Percentiles rank a stretch among this genome's conserved stretches.
These are phyloP conservation scores for Sicus ferrugineus DNA, from an alignment of 2,888 invertebrate genomes.

Conservation along the genomic window DNA sequence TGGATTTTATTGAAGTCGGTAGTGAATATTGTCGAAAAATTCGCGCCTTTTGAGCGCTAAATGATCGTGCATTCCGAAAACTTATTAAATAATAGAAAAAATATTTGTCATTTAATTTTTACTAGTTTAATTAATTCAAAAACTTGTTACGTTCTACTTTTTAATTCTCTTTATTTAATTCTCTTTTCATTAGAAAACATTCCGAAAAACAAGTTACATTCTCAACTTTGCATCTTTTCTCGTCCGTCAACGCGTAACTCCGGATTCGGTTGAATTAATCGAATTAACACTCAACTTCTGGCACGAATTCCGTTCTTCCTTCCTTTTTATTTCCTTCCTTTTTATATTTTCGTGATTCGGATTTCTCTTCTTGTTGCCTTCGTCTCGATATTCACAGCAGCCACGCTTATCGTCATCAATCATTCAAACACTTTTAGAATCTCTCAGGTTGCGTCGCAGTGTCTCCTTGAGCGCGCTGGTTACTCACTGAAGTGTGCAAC, in stretches of 20 bases:
- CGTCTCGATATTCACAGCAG: background rate
- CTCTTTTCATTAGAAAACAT: no score
- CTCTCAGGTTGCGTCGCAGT: slow-evolving; percentile 1
- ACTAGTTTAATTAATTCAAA: no score
- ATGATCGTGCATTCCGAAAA: no score
- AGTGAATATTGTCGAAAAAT: no score
- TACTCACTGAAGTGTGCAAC: background rate
- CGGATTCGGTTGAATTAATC: background rate
- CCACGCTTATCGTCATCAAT: slow-evolving; percentile 8
- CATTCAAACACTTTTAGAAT: slow-evolving; percentile 13
- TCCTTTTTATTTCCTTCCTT: background rate
- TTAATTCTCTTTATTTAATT: no score
- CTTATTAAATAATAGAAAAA: no score
- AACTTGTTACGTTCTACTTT: no score
- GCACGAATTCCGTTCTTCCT: background rate
- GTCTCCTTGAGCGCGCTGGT: slow-evolving; percentile 2
- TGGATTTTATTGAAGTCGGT: no score
- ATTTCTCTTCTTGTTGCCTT: background rate
- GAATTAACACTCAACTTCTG: slow-evolving; percentile 1
- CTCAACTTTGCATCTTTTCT: background rate
- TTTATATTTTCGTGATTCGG: background rate
- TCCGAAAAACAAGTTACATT: no score
- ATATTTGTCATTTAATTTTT: no score
- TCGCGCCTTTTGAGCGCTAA: no score
- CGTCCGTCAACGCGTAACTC: background rate